phyloP scores from a whole-genome alignment of 2,113 vertebrate species.

The Baryphthengus martii region DNA sequence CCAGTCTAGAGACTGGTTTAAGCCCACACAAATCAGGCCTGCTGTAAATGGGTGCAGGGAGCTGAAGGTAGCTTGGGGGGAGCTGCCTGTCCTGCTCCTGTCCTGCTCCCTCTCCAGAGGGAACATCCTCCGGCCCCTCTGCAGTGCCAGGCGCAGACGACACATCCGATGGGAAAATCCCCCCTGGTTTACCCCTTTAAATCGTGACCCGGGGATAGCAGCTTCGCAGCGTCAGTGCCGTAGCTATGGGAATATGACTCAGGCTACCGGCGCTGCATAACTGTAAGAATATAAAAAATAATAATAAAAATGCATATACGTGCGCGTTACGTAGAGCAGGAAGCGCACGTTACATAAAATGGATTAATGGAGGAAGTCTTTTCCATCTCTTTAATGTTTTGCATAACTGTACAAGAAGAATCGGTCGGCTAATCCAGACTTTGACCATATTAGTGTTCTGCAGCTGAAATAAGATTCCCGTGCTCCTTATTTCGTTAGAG shows the following conservation, averaged over 20 bases:
- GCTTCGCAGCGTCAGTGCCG: background rate
- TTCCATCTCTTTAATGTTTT: conserved; percentile 54
- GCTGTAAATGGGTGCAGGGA: background rate
- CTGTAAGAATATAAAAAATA: background rate
- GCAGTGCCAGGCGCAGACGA: rapidly evolving
- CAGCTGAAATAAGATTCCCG: conserved; percentile 36
- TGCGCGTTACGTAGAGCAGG: conserved; percentile 23
- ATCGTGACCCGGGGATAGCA: background rate
- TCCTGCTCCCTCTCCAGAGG: background rate
- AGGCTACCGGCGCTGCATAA: background rate
- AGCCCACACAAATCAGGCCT: background rate
- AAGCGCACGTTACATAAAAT: conserved; percentile 29
- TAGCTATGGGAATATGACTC: background rate
- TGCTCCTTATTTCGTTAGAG: conserved; percentile 40
- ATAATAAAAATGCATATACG: background rate
- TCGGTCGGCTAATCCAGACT: conserved; percentile 32
- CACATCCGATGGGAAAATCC: background rate
- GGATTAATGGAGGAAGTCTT: conserved; percentile 54
- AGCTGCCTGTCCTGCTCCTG: background rate
- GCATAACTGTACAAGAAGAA: conserved; percentile 59
- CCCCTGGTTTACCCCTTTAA: background rate
- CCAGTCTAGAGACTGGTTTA: background rate
- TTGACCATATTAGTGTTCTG: conserved; percentile 51
- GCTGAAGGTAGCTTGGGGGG: background rate
- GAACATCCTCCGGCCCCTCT: background rate